Conservation (phyloP, 1,140 invertebrate genomes). For the Penaeus indicus region DNA sequence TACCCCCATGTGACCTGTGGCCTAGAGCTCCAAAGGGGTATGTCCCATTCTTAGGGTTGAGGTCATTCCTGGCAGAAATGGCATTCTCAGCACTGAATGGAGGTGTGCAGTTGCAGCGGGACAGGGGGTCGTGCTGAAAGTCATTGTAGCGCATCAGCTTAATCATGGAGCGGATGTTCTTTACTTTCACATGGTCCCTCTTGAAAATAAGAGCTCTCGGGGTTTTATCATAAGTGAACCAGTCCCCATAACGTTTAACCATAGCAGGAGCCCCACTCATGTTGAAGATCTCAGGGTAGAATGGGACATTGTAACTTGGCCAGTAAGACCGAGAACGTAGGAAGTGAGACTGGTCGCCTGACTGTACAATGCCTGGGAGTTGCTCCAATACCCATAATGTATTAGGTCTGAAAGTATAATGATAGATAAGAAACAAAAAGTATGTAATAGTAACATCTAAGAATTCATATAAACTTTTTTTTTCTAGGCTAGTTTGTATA, state of each 20-base stretch:
- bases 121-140: constrained; percentile 79
- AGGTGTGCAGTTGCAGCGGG: constrained; percentile 79
- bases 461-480: background rate
- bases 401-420: constrained; percentile 50
- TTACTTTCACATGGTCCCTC: constrained; percentile 75
- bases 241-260: constrained; percentile 78
- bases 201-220: constrained; percentile 79
- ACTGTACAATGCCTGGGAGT: constrained; percentile 77
- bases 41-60: constrained; percentile 77
- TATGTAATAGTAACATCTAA: background rate
- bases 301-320: constrained; percentile 85
- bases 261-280: constrained; percentile 74
- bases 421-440: background rate
- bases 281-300: constrained; percentile 77
- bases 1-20: constrained; percentile 75
- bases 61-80: constrained; percentile 80
- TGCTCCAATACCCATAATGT: constrained; percentile 88
- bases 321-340: constrained; percentile 80
- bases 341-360: constrained; percentile 79
- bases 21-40: constrained; percentile 75
- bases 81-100: constrained; percentile 82
- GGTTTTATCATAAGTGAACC: constrained; percentile 78
- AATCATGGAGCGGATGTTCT: constrained; percentile 75
- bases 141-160: constrained; percentile 82
- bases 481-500: background rate